Base-by-base conservation (phyloP, 1,140 invertebrate genomes). In the Zaprionus camerounensis region DNA sequence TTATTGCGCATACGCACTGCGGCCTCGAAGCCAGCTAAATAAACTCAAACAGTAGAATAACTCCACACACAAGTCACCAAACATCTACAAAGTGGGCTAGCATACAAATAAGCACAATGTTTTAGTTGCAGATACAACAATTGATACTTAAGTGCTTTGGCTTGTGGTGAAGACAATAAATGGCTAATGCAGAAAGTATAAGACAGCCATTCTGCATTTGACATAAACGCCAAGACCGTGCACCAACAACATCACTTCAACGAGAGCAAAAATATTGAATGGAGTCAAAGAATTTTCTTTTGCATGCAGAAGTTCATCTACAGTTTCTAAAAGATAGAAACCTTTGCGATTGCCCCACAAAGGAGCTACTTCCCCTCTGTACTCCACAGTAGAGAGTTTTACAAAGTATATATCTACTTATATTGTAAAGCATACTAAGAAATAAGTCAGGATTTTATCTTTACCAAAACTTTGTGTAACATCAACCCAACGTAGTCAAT, bases 141-240 rank as follows among this genome's bases (percentile, higher is more conserved):
- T 34, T 31, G 62, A 62, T 65, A 78, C 63, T 28, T 4, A 17
- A 26, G 65, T 74, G 28, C 28, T 9, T 28, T 28, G 28, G 7
- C 7, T 28, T 28, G 6, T 28, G 28, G 28, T 28, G 28, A 58
- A 66, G 62, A 71, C 81, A 85, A 90, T 88, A 90, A 88, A 90
- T 72, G 81, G 85, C 85, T 81, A 81, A 71, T 76, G 75, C 84
- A 88, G 75, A 88, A 79, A 88, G 62, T 81, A 81, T 83, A 68
- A 83, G 81, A 81, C 84, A 80, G 80, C 81, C 83, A 84, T 84
- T 81, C 81, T 88, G 84, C 81, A 81, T 90, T 84, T 88, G 84
- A 90, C 81, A 88, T 84, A 88, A 88, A 90, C 69, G 85, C 66
- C 81, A 84, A 79, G 88, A 79, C 67, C 85, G 84, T 78, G 78